Evolutionary conservation across 2,888 invertebrate species (phyloP), one percentile per base, ranked within the genome.

Genomic region (Xylocampa areola): DNA sequence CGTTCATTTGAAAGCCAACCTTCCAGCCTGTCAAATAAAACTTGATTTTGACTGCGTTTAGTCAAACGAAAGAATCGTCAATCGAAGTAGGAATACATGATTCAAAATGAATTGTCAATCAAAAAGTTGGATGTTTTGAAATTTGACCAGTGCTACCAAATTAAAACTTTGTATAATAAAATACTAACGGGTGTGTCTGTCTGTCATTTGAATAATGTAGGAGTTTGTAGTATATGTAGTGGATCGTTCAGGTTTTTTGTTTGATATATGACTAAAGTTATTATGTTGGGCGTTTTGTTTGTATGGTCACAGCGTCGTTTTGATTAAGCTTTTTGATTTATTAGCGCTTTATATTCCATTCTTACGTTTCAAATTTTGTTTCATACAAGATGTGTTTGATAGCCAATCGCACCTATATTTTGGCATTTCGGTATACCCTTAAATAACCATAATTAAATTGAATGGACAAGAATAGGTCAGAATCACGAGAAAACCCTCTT

Each of bases 51-150:
- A 14, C 36, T 40, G 39, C 30, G 7, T 3, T 8, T 4, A 23
- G 6, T 11, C 8, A 16, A 32, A 54, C 27, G 59, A 53, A 65
- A 55, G 62, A 73, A 65, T 60, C 45, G 60, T 55, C 58, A 44
- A 54, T 68, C 48, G 50, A 35, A 48, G 64, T 49, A 43, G 54
- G 52, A 64, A 70, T 64, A 68, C 51, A 64, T 55, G 59, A 62
- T 63, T 60, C 19, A 58, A 63, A 75, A 74, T 75, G 73, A 70
- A 70, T 75, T 75, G 73, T 75, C 76, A 70, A 75, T 75, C 75
- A 75, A 70, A 62, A 59, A 52, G 41, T 54, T 55, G 43, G 49
- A 58, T 70, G 62, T 73, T 76, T 64, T 57, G 67, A 64, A 74
- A 64, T 66, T 68, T 48, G 58, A 67, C 59, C 30, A 64, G 53